Evolutionary conservation across 2,797 vertebrate genomes (phyloP).

Genomic region (Hylomyscus alleni): DNA sequence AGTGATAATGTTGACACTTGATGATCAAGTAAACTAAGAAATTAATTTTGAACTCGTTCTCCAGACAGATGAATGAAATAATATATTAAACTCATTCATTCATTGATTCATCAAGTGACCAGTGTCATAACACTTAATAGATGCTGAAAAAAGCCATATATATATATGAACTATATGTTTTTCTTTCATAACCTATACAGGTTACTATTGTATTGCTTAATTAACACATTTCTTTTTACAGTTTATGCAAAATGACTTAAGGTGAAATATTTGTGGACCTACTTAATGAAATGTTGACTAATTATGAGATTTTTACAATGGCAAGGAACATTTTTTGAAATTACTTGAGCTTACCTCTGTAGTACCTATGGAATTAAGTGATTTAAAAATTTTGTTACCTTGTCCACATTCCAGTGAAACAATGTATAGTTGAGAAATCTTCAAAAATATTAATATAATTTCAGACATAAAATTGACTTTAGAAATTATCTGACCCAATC

Average conservation of each 20-base stretch:
- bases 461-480: neutral
- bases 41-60: neutral
- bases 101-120: neutral
- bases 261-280: neutral
- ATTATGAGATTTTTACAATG: neutral
- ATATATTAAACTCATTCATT: neutral
- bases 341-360: neutral
- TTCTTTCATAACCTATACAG: neutral
- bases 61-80: neutral
- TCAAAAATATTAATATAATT: neutral
- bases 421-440: neutral
- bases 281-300: neutral
- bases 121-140: neutral
- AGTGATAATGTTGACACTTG: neutral
- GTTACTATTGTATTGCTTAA: neutral
- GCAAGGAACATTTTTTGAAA: neutral
- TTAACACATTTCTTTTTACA: neutral
- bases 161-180: neutral
- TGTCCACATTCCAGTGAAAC: neutral
- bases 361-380: neutral
- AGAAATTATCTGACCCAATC: neutral
- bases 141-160: neutral
- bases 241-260: constrained; percentile 18
- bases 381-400: neutral
- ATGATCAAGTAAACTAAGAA: neutral